Evolutionary conservation across 2,888 invertebrate genomes (phyloP), one percentile per base, ranked within the genome.

Genomic region (Bembecia ichneumoniformis): DNA sequence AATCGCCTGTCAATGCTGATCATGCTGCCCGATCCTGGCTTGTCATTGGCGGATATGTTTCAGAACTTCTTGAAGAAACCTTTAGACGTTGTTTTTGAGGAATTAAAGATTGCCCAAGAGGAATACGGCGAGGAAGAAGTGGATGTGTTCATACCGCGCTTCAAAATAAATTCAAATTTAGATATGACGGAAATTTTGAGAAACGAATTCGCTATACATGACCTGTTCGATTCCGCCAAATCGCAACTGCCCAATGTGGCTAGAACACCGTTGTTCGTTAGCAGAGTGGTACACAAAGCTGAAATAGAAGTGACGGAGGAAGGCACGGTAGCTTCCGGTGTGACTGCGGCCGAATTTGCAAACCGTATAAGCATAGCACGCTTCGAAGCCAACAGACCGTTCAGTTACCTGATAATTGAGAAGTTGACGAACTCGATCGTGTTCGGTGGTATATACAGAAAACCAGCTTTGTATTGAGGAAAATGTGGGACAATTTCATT

Each of bases 221-320:
- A 92, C 56, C 61, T 92, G 3, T 93, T 94, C 69, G 84, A 90
- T 58, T 59, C 73, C 0, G 49, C 20, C 0, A 57, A 45, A 13
- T 74, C 82, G 1, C 58, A 59, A 7, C 58, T 86, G 43, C 77
- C 88, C 0, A 69, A 77, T 10, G 88, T 93, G 59, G 82, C 88
- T 4, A 69, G 78, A 0, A 74, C 80, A 7, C 79, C 88, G 3
- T 63, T 90, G 50, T 88, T 78, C 67, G 83, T 93, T 1, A 88
- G 90, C 0, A 82, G 88, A 50, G 73, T 92, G 1, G 77, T 92
- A 3, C 94, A 94, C 63, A 92, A 91, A 64, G 92, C 93, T 1
- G 89, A 89, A 59, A 92, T 94, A 56, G 91, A 92, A 60, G 93
- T 94, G 0, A 90, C 90, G 11, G 94, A 94, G 66, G 89, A 92